phyloP scores from a whole-genome alignment of 2,888 invertebrate genomes.

The Pyrocoelia pectoralis region DNA sequence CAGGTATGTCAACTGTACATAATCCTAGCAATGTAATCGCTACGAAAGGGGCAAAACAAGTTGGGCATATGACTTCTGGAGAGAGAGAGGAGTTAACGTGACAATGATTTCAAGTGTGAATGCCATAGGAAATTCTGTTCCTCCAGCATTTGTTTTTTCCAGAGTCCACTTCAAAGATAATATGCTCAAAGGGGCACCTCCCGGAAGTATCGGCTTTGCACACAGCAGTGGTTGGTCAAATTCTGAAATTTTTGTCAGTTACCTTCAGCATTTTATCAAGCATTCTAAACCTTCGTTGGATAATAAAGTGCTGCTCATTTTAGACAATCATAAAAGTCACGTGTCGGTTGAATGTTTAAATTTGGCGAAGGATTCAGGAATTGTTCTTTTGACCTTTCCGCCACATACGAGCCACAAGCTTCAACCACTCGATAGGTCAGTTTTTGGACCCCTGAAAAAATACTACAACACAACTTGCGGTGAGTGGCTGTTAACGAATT shows the following conservation, averaged over 20 bases:
- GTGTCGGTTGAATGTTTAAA: neutral
- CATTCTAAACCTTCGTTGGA: no score
- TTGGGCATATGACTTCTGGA: slow-evolving; percentile 51
- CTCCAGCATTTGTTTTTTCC: no score
- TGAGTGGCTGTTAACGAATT: no score
- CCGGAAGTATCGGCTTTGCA: slow-evolving; percentile 9
- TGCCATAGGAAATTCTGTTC: slow-evolving; percentile 49
- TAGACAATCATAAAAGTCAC: slow-evolving; percentile 14
- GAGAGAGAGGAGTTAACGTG: slow-evolving; percentile 52
- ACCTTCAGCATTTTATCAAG: no score
- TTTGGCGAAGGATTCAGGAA: neutral
- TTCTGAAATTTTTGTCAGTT: slow-evolving; percentile 9
- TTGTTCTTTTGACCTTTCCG: slow-evolving; percentile 9
- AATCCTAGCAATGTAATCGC: no score
- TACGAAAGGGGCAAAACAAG: slow-evolving; percentile 44
- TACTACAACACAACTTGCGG: neutral
- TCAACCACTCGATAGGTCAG: slow-evolving; percentile 5
- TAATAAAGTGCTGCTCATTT: no score
- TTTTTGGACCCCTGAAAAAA: slow-evolving; percentile 12
- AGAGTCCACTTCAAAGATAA: slow-evolving; percentile 2
- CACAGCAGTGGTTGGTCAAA: slow-evolving; percentile 13
- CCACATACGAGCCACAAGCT: no score
- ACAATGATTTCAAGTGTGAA: slow-evolving; percentile 49
- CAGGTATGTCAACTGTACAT: no score
- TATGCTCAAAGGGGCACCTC: slow-evolving; percentile 13